Evolutionary conservation across 2,888 invertebrate species (phyloP).

Genomic region (Cryptosula pallasiana): DNA sequence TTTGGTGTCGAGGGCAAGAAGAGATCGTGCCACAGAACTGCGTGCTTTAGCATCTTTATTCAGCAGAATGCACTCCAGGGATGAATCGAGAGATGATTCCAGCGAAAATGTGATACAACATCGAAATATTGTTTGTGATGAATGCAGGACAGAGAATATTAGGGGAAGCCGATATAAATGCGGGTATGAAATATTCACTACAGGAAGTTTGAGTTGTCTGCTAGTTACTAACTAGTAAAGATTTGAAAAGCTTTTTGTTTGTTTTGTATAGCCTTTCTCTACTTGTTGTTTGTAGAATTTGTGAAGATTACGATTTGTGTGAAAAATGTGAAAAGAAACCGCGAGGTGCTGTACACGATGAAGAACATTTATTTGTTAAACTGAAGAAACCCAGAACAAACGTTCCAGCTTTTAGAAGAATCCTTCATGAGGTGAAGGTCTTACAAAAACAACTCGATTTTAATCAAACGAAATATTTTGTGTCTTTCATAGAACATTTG

Average conservation of each 20-base stretch:
- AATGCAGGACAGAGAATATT: neutral
- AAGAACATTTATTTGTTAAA: conserved; percentile 1
- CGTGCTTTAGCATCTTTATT: neutral
- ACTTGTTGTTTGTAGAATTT: neutral
- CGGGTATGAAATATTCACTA: too few relatives aligned
- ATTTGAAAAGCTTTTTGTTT: too few relatives aligned
- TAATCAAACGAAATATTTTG: too few relatives aligned
- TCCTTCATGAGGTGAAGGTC: conserved; percentile 19
- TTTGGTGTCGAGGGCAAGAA: neutral
- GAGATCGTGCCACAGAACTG: neutral
- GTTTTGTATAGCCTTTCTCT: too few relatives aligned
- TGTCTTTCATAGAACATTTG: too few relatives aligned
- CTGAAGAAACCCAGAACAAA: neutral
- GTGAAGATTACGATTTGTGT: conserved; percentile 21
- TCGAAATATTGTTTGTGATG: neutral
- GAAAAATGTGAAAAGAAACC: conserved; percentile 13
- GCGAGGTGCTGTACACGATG: neutral
- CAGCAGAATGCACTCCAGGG: neutral
- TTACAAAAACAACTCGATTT: too few relatives aligned
- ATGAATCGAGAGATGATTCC: neutral
- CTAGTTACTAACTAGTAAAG: too few relatives aligned
- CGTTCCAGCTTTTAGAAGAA: neutral
- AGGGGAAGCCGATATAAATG: neutral
- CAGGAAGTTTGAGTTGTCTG: too few relatives aligned
- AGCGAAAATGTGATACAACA: neutral